Base-by-base conservation (phyloP, 2,113 vertebrate species). In the Thryonomys swinderianus region DNA sequence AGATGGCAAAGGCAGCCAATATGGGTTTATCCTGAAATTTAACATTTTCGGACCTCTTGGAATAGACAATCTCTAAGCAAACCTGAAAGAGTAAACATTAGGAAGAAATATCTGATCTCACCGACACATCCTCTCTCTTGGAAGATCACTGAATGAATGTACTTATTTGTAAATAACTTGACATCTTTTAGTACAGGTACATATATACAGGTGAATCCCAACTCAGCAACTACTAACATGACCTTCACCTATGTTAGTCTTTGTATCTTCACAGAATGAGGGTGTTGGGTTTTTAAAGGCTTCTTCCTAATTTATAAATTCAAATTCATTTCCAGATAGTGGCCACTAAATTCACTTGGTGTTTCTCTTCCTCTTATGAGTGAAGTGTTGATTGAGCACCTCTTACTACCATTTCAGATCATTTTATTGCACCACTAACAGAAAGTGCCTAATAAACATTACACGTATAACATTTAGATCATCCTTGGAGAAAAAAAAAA, bases 401-500 rank as follows among this genome's bases (percentile, higher is more conserved):
- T 62, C 51, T 69, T 92, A 21, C 20, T 76, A 84, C 40, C 87
- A 40, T 66, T 90, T 83, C 74, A 85, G 55, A 69, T 21, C 10
- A 57, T 73, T 93, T 83, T 73, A 42, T 94, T 86, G 59, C 1
- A 55, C 71, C 23, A 21, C 23, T 67, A 66, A 91, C n/a, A 87
- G 27, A 90, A 95, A 90, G 53, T 76, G 34, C 25, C 12, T 12
- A 89, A 17, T 57, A 85, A 94, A 62, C 55, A 79, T 67, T 87
- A 88, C 25, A 76, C 20, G 32, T 34, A 42, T 5, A 79, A 89
- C 9, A 76, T 55, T 93, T 94, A 88, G 62, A 67, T 69, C 69
- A 91, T 71, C 11, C 7, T 12, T 53, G 48, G 82, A 80, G 80
- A 93, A 89, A 84, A 91, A 37, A 93, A 89, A 84, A 91, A 37